A percentile compares a stretch with the other conserved stretches of the same genome.
Evolutionary conservation across 1,140 invertebrate genomes (phyloP).

Genomic region (Drosophila dunni): DNA sequence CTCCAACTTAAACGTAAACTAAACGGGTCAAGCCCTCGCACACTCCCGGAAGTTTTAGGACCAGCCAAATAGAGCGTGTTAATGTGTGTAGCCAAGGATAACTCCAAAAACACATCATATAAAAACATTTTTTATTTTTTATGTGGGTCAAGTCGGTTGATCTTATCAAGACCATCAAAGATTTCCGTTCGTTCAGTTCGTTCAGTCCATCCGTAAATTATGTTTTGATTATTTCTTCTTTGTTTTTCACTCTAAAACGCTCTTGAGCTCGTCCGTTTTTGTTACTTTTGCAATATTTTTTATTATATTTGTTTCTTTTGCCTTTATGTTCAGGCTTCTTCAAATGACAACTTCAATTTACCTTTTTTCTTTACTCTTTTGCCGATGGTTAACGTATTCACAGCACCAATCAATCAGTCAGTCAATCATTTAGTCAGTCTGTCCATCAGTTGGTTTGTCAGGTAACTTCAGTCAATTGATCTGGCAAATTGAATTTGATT

Average conservation of each 20-base stretch:
- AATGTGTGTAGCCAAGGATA: conserved; percentile 18
- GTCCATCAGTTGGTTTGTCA: conserved; percentile 27
- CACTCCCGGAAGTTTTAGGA: conserved; percentile 22
- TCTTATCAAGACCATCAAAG: conserved; percentile 8
- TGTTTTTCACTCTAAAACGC: conserved; percentile 79
- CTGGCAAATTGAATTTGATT: conserved; percentile 72
- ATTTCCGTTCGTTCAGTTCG: background rate
- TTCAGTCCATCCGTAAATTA: background rate
- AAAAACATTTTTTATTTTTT: background rate
- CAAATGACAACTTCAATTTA: conserved; percentile 33
- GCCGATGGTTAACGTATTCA: background rate
- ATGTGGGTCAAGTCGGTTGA: conserved; percentile 13
- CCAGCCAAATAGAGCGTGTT: conserved; percentile 62
- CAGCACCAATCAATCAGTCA: conserved; percentile 4
- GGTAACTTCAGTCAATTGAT: conserved; percentile 49
- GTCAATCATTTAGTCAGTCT: conserved; percentile 19
- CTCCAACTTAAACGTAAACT: conserved; percentile 21
- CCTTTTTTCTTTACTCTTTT: conserved; percentile 17
- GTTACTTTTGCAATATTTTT: conserved; percentile 76
- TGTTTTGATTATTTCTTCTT: conserved; percentile 49
- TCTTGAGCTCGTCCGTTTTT: conserved; percentile 66
- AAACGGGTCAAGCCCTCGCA: conserved; percentile 36
- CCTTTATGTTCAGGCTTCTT: conserved; percentile 56
- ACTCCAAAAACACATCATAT: background rate
- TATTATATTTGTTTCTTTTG: conserved; percentile 76